Percentiles rank a stretch among this genome's conserved stretches.
Evolutionary conservation across 1,140 invertebrate species (phyloP).

Genomic region (Rhopalosiphum padi): DNA sequence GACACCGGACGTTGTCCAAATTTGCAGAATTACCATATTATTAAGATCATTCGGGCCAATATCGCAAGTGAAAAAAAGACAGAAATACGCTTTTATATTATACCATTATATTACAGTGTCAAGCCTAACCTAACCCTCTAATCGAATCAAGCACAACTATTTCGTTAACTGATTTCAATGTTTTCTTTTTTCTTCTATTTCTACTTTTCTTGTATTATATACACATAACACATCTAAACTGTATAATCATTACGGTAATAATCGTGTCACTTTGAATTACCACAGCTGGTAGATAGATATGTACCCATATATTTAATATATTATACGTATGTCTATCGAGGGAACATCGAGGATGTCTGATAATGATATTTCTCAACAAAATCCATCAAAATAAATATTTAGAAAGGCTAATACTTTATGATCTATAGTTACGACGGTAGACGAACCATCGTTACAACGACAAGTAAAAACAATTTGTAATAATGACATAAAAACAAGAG

Average conservation of each 20-base stretch:
- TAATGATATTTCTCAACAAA: constrained; percentile 30
- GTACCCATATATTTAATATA: neutral
- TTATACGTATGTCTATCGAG: neutral
- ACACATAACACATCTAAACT: neutral
- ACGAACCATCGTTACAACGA: neutral
- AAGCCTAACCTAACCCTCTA: neutral
- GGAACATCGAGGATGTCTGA: neutral
- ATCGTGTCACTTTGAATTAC: neutral
- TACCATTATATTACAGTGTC: neutral
- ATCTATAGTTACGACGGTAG: neutral
- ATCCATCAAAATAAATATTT: constrained; percentile 16
- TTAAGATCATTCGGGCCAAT: neutral
- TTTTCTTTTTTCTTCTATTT: neutral
- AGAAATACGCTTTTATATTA: neutral
- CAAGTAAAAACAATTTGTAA: constrained; percentile 5
- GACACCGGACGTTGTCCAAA: neutral
- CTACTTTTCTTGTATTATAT: neutral
- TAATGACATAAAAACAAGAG: neutral
- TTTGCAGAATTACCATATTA: neutral
- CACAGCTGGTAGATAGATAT: neutral
- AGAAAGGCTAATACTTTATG: constrained; percentile 19
- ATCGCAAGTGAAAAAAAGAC: neutral
- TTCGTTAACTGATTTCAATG: neutral
- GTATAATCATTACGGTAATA: neutral
- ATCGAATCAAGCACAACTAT: neutral